Evolutionary conservation across 2,797 vertebrate species (phyloP), one percentile per base, ranked within the genome.

Genomic region (Adrianichthys oophorus): DNA sequence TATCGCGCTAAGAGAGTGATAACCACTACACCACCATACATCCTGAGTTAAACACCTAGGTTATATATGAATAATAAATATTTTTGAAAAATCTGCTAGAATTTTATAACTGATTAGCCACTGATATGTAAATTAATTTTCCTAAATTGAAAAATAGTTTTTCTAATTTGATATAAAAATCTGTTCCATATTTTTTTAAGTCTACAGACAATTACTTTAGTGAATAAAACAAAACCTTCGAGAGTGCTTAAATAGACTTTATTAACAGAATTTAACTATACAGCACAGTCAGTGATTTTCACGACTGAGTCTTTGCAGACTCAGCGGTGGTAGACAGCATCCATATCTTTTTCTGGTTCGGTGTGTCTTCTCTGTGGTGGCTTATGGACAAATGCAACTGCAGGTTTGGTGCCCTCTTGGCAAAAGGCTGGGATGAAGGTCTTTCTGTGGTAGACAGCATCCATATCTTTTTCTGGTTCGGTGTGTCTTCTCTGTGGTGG

Each of bases 331-430:
- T 89, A 86, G n/a, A 92, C 26, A 7, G 74, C 15, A 75, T 92
- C 90, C 65, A 74, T 18, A 68, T 93, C 92, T 65, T 85, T 85
- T 67, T 92, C 92, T 44, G 90, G 88, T 64, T 90, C 48, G 10
- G 56, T 79, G 76, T 92, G 40, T 19, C 62, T 71, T 17, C 19
- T 65, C 53, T 76, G 55, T 49, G 12, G 44, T 0, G 56, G 70
- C 26, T 48, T 4, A 55, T 84, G 29, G 8, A 32, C 54, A 15
- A 29, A 12, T 23, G 65, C 29, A 15, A 3, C 15, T 24, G 65
- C 80, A 42, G 19, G 61, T 18, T 54, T 4, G 23, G 40, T 1
- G 0, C 66, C 40, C 1, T 26, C 48, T 7, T 48, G 65, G 37
- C 58, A n/a, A 26, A n/a, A 44, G 40, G 44, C 14, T 0, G 41